Conservation (phyloP, 2,797 vertebrate species). For the Anguilla anguilla region DNA sequence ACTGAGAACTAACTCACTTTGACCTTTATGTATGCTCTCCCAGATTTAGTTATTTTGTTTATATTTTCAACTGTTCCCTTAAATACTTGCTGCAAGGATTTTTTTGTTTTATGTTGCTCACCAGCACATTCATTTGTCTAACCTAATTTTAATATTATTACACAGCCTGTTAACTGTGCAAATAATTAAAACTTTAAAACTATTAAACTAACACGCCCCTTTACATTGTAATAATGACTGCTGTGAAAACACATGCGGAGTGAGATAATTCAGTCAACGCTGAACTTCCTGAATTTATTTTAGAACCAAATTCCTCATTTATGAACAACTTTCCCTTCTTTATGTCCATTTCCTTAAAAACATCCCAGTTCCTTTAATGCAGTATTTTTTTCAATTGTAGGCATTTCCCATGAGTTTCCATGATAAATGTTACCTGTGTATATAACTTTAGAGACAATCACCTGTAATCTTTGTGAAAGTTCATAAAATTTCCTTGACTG, state of each 20-base stretch:
- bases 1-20: neutral
- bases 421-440: no score
- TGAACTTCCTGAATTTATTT: neutral
- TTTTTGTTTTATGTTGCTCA: neutral
- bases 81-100: neutral
- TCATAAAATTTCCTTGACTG: no score
- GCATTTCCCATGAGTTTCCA: no score
- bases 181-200: neutral
- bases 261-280: neutral
- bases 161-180: neutral
- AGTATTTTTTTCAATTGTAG: no score
- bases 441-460: no score
- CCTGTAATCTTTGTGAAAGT: no score
- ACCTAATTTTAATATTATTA: neutral
- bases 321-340: no score
- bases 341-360: no score
- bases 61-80: neutral
- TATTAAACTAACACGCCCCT: neutral
- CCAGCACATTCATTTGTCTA: neutral
- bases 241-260: neutral
- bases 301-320: no score
- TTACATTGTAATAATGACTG: neutral
- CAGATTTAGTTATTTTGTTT: neutral
- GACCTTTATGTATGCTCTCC: neutral
- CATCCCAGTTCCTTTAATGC: no score